These are phyloP conservation scores for Silurus lanzhouensis DNA, from an alignment of 2,797 vertebrate species.

Conservation along the genomic window DNA sequence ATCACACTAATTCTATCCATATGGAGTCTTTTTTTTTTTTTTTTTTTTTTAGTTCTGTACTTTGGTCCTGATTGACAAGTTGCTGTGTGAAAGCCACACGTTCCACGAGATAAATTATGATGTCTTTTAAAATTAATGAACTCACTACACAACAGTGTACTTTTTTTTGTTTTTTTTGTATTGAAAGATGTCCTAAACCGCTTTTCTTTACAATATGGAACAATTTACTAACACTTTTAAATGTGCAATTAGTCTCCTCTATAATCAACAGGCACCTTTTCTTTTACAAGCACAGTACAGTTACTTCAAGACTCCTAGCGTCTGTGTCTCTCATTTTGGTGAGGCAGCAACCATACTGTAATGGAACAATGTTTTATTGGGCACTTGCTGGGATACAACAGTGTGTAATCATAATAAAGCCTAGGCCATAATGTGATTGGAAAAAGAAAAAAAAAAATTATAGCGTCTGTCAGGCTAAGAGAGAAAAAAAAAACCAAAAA, in stretches of 20 bases:
- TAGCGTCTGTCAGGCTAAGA: slow-evolving; percentile 65
- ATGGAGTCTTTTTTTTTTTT: background rate
- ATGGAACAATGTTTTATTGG: slow-evolving; percentile 50
- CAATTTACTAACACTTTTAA: background rate
- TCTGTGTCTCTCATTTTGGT: slow-evolving; percentile 11
- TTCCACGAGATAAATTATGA: background rate
- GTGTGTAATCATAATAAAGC: slow-evolving; percentile 70
- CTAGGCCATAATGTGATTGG: slow-evolving; percentile 68
- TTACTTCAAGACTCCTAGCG: background rate
- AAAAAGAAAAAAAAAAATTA: slow-evolving; percentile 73
- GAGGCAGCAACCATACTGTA: slow-evolving; percentile 15
- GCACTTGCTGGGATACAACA: slow-evolving; percentile 67
- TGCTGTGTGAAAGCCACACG: background rate
- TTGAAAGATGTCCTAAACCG: background rate
- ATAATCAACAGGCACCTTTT: slow-evolving; percentile 6
- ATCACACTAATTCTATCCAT: background rate
- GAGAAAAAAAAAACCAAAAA: slow-evolving; percentile 52
- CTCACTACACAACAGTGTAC: too few species aligned
- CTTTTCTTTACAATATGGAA: background rate
- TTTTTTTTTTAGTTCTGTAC: background rate
- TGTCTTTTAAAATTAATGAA: background rate
- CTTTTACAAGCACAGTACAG: slow-evolving; percentile 25
- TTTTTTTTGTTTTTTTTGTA: background rate
- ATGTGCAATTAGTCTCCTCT: background rate
- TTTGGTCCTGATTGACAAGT: background rate